Base-by-base conservation (phyloP, 2,888 invertebrate species). In the Pyralis farinalis region DNA sequence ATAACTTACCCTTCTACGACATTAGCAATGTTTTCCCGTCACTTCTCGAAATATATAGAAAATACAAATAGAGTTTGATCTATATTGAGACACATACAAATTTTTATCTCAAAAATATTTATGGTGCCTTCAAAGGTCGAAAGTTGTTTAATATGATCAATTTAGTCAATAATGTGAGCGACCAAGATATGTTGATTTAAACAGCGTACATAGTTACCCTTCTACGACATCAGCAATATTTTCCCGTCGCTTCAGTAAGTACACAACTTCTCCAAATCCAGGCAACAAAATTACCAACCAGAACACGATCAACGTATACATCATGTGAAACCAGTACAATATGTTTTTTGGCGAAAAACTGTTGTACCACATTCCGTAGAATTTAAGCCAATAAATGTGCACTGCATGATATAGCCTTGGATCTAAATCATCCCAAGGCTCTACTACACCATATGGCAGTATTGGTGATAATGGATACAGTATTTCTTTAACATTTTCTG, bases 191-290 rank as follows among this genome's bases (percentile, higher is more conserved):
- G 40, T 50, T 46, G 39, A 46, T 46, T n/a, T 43, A 56, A 61
- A 57, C 49, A 47, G 38, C 2, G 59, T 53, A 58, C 46, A 44
- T 49, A 49, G 40, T 46, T 78, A 89, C 89, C 89, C 89, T 66
- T 82, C 87, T 49, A 88, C 88, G 54, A 93, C 91, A 60, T 91
- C 91, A 42, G 91, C 92, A 54, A 93, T 91, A 60, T 90, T 90
- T 56, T 91, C 91, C 40, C 88, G 85, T 52, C 92, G 92, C 75
- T 90, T 91, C 44, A 92, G 90, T 59, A 94, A 92, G 85, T 93
- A 93, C 75, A 92, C 91, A 71, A 92, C 86, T 72, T 91, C 92
- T 12, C 92, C 92, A 33, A 90, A 87, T 48, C 90, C 87, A 40
- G 89, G 89, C 49, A 88, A 59, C 59, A 88, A 74, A 63, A 86